These are phyloP conservation scores for Uromys caudimaculatus DNA, from an alignment of 2,797 vertebrate genomes.

Conservation along the genomic window DNA sequence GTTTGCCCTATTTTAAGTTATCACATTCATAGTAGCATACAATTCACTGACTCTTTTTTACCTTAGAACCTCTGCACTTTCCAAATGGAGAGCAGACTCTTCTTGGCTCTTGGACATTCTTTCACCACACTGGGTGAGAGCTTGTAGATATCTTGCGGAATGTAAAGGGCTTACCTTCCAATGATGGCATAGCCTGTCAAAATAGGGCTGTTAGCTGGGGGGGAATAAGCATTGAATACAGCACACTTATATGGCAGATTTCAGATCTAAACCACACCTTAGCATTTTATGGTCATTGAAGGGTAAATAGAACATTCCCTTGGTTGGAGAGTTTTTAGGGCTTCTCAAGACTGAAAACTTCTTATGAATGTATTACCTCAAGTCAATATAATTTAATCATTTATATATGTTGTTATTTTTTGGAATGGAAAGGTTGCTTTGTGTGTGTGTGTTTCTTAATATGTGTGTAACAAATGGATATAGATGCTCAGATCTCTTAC, in stretches of 20 bases:
- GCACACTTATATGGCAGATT: neutral
- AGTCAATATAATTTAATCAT: neutral
- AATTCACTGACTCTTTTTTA: neutral
- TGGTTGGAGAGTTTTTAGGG: neutral
- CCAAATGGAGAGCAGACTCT: neutral
- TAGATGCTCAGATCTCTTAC: neutral
- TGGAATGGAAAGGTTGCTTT: neutral
- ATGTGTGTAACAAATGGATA: neutral
- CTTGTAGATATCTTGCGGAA: neutral
- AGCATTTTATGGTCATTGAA: neutral
- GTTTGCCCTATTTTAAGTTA: slow-evolving; percentile 22
- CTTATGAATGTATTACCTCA: neutral
- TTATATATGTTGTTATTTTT: neutral
- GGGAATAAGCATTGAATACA: neutral
- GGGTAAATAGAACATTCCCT: neutral
- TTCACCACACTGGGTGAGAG: neutral
- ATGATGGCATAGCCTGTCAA: neutral
- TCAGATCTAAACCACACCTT: neutral
- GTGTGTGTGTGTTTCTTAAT: neutral
- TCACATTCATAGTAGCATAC: neutral
- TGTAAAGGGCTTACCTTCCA: neutral
- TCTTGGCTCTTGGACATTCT: neutral
- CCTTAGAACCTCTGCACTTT: neutral
- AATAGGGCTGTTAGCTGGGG: neutral
- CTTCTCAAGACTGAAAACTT: slow-evolving; percentile 5